Evolutionary conservation across 2,797 vertebrate species (phyloP).

Genomic region (Danio aesculapii): DNA sequence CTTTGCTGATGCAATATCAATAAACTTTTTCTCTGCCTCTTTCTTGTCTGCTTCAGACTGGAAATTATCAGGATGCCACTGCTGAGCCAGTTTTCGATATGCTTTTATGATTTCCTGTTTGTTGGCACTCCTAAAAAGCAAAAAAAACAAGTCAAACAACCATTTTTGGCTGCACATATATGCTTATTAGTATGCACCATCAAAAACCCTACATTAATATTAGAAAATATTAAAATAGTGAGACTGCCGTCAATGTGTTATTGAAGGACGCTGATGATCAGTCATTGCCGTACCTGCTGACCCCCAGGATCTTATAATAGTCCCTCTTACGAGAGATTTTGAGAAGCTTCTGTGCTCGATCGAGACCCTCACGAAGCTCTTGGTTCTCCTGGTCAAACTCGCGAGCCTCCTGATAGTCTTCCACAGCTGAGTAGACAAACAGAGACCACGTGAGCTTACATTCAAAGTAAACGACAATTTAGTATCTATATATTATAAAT

Average conservation of each 20-base stretch:
- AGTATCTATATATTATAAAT: no score
- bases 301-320: slow-evolving; percentile 88
- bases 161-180: not conserved
- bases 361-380: slow-evolving; percentile 82
- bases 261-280: not conserved
- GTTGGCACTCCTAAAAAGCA: slow-evolving; percentile 77
- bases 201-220: not conserved
- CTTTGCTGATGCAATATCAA: slow-evolving; percentile 87
- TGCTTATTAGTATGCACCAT: not conserved
- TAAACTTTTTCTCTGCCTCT: slow-evolving; percentile 86
- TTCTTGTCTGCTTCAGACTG: slow-evolving; percentile 84
- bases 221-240: not conserved
- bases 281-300: slow-evolving; percentile 75
- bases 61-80: slow-evolving; percentile 91
- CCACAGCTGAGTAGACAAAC: slow-evolving; percentile 75
- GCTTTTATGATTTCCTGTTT: slow-evolving; percentile 90
- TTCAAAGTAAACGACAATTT: not conserved
- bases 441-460: not conserved
- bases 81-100: slow-evolving; percentile 87
- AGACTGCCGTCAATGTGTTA: not conserved
- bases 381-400: slow-evolving; percentile 82
- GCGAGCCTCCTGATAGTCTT: slow-evolving; percentile 85
- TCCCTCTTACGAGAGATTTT: slow-evolving; percentile 86
- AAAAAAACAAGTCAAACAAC: slow-evolving; percentile 1
- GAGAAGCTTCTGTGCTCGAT: slow-evolving; percentile 83